phyloP scores from a whole-genome alignment of 1,140 invertebrate genomes.

The Trichomalopsis sarcophagae region DNA sequence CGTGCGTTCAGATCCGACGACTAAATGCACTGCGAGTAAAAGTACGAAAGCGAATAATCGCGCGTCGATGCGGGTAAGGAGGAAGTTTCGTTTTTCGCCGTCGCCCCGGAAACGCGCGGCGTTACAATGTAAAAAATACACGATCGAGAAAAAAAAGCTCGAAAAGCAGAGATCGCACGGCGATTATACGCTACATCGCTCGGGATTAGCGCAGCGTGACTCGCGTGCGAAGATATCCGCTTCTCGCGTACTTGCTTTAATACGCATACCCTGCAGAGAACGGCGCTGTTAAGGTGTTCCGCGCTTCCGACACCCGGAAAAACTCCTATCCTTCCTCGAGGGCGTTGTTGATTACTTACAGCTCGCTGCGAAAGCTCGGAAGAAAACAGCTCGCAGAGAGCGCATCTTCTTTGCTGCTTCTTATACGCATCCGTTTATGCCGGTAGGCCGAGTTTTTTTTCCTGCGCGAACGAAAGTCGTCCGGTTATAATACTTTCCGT shows the following conservation, averaged over 20 bases:
- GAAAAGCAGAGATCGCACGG: conserved; percentile 1
- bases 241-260: conserved; percentile 27
- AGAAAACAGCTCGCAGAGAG: too few relatives aligned
- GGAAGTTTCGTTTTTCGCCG: too few relatives aligned
- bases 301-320: conserved; percentile 5
- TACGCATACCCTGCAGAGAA: conserved; percentile 6
- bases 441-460: conserved; percentile 1
- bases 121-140: too few relatives aligned
- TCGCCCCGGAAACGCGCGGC: too few relatives aligned
- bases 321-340: background rate
- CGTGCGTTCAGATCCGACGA: too few relatives aligned
- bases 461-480: conserved; percentile 26
- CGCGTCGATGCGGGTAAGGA: too few relatives aligned
- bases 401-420: too few relatives aligned
- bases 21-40: too few relatives aligned
- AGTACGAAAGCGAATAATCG: too few relatives aligned
- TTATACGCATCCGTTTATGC: background rate
- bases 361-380: too few relatives aligned
- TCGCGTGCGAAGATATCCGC: conserved; percentile 61
- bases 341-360: too few relatives aligned
- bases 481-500: conserved; percentile 45
- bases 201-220: conserved; percentile 60
- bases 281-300: background rate
- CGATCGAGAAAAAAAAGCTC: too few relatives aligned
- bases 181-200: conserved; percentile 61